Conservation (phyloP, 2,113 vertebrate species). For the Pomatorhinus ruficollis region DNA sequence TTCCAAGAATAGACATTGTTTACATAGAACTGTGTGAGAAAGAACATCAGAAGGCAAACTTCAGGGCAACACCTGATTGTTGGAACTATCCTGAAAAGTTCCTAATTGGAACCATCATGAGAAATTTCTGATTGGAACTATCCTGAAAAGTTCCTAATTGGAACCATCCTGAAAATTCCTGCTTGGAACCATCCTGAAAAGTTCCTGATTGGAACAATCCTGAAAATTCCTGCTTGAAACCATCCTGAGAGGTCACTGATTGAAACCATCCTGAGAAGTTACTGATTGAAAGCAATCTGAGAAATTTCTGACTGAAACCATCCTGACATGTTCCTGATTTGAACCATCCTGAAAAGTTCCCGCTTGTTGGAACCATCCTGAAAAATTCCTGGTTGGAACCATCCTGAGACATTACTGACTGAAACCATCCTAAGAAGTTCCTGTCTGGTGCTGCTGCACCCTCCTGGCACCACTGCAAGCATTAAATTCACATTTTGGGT, state of each 20-base stretch:
- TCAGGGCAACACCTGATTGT: no score
- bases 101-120: no score
- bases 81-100: no score
- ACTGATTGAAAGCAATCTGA: neutral
- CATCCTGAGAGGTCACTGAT: no score
- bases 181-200: rapidly evolving
- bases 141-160: no score
- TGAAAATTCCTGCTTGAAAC: rapidly evolving
- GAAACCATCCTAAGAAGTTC: neutral
- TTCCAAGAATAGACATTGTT: no score
- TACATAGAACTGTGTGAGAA: no score
- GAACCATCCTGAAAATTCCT: neutral
- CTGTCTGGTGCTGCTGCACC: neutral
- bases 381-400: rapidly evolving
- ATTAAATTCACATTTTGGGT: no score
- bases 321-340: rapidly evolving
- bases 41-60: no score
- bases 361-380: no score
- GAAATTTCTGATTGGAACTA: neutral
- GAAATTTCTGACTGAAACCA: rapidly evolving
- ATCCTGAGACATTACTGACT: neutral
- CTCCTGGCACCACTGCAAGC: no score
- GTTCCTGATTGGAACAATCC: neutral
- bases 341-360: neutral
- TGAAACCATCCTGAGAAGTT: rapidly evolving